Evolutionary conservation across 64 coral and sea anemone genomes (phyloP).

Genomic region (Platygyra sinensis): DNA sequence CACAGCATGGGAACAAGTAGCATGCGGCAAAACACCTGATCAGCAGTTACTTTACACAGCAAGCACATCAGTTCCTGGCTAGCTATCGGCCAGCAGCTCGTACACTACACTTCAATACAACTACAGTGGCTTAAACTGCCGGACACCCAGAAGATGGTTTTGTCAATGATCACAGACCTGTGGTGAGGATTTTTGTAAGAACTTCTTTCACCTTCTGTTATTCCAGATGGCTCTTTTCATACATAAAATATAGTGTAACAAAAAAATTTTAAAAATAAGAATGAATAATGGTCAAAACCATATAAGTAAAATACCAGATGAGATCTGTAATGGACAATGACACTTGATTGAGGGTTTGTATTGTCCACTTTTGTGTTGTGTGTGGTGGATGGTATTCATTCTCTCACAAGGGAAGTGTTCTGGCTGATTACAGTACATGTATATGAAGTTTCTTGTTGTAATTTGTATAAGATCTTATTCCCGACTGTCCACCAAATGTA

Average conservation of each 20-base stretch:
- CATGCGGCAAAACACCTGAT: conserved; percentile 92
- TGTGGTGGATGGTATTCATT: background rate
- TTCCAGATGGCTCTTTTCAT: background rate
- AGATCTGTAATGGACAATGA: background rate
- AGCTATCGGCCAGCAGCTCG: conserved; percentile 86
- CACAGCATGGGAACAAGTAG: conserved; percentile 89
- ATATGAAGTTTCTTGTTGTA: too few species aligned
- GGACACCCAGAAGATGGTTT: too few species aligned
- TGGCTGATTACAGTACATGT: too few species aligned
- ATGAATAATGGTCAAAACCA: conserved; percentile 8
- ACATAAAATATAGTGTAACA: background rate
- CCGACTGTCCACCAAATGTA: too few species aligned
- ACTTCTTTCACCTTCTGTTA: background rate
- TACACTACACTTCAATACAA: conserved; percentile 79
- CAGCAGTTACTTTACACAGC: conserved; percentile 84
- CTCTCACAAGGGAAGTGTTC: too few species aligned
- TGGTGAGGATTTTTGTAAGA: background rate
- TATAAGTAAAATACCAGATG: background rate
- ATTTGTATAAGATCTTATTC: too few species aligned
- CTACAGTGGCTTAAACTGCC: conserved; percentile 65
- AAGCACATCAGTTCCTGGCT: conserved; percentile 85
- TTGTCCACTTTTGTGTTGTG: background rate
- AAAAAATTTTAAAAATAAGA: background rate
- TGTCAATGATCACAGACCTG: background rate
- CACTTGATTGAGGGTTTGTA: background rate